phyloP scores from a whole-genome alignment of 64 coral and sea anemone genomes.

The Stichodactyla mertensii region DNA sequence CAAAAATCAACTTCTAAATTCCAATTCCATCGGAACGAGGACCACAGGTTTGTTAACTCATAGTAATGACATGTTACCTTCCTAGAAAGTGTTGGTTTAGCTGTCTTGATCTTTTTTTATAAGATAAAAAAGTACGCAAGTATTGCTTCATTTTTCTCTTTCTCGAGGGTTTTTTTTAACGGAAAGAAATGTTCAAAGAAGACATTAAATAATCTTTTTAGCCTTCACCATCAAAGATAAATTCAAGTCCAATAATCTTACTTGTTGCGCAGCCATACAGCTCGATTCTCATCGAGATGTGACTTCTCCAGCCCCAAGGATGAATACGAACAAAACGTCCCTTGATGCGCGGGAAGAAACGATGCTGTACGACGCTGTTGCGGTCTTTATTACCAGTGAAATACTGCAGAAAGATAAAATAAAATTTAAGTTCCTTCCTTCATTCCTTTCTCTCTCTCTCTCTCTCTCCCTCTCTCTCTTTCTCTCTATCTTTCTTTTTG shows the following conservation, averaged over 20 bases:
- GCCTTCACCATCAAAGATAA: neutral
- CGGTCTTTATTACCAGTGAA: slow-evolving; percentile 70
- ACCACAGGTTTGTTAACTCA: too few relatives aligned
- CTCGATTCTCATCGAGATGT: slow-evolving; percentile 66
- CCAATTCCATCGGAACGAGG: too few relatives aligned
- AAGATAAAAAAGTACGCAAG: too few relatives aligned
- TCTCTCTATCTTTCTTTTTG: neutral
- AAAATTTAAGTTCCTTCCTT: neutral
- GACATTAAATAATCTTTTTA: too few relatives aligned
- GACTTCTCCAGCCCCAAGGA: slow-evolving; percentile 64
- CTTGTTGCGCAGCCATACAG: slow-evolving; percentile 64
- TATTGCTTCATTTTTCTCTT: too few relatives aligned
- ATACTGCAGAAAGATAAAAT: slow-evolving; percentile 46
- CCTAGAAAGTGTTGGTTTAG: too few relatives aligned
- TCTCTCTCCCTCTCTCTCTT: neutral
- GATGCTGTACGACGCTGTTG: slow-evolving; percentile 68
- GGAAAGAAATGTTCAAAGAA: too few relatives aligned
- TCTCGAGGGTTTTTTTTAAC: too few relatives aligned
- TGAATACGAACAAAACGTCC: slow-evolving; percentile 60
- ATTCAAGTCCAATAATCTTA: neutral
- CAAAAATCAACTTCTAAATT: too few relatives aligned
- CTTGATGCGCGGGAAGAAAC: slow-evolving; percentile 65
- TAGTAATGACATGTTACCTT: too few relatives aligned
- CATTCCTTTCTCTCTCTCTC: neutral
- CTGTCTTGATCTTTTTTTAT: too few relatives aligned